These are phyloP conservation scores for Gymnothorax reevesii DNA, from an alignment of 2,797 vertebrate genomes.

Conservation along the genomic window DNA sequence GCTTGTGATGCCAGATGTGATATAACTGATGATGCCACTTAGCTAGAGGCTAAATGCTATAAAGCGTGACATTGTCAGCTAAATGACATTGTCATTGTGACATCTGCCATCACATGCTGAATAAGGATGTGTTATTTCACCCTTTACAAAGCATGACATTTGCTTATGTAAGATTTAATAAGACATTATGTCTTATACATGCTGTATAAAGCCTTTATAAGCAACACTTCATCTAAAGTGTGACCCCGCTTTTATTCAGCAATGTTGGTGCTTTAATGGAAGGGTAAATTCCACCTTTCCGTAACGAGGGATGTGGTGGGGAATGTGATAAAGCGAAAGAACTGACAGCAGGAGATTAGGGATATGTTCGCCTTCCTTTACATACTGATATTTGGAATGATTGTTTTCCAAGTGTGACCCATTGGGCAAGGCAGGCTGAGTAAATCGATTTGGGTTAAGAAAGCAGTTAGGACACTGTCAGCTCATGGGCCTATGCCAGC, in stretches of 20 bases:
- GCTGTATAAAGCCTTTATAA: no score
- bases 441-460: constrained; percentile 10
- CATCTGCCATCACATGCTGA: no score
- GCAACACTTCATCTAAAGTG: no score
- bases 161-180: no score
- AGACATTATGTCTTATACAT: no score
- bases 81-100: no score
- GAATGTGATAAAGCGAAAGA: background rate
- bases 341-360: background rate
- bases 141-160: no score
- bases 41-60: no score
- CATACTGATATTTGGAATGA: constrained; percentile 17
- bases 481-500: constrained; percentile 26
- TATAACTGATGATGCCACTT: no score
- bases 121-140: no score
- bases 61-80: no score
- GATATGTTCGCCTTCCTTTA: background rate
- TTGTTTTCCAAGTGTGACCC: constrained; percentile 31
- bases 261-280: background rate
- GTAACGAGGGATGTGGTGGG: background rate
- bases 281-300: background rate
- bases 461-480: background rate
- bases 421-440: background rate
- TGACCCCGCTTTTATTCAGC: background rate
- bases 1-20: no score